Evolutionary conservation across 2,113 vertebrate genomes (phyloP).

Genomic region (Mohoua ochrocephala): DNA sequence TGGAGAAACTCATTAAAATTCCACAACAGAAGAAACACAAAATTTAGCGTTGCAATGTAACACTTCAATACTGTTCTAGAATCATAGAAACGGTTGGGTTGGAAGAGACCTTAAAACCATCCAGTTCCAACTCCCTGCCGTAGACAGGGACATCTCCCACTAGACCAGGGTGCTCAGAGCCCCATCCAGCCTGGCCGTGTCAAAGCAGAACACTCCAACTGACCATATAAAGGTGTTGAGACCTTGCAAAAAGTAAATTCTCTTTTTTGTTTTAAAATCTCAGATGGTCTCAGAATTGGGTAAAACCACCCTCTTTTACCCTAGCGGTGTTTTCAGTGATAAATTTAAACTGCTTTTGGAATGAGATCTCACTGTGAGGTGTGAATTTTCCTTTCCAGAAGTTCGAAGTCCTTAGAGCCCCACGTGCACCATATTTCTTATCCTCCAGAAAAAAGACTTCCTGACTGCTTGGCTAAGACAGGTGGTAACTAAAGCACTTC

Average conservation of each 20-base stretch:
- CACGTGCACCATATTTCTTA: rapidly evolving
- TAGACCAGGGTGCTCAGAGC: neutral
- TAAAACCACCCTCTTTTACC: rapidly evolving
- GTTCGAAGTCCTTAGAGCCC: neutral
- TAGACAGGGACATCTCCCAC: neutral
- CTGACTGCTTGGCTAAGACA: neutral
- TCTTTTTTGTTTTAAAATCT: neutral
- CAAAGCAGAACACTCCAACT: neutral
- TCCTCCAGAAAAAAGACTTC: neutral
- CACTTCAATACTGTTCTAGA: neutral
- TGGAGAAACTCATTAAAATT: neutral
- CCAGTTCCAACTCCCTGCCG: neutral
- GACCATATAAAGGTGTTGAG: neutral
- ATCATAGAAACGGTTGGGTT: neutral
- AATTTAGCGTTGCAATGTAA: neutral
- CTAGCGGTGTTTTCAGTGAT: neutral
- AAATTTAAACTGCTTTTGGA: neutral
- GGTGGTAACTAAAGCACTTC: neutral
- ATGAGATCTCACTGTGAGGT: neutral
- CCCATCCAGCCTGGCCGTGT: neutral
- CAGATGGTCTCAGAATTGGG: neutral
- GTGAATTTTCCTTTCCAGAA: neutral
- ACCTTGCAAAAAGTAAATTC: neutral
- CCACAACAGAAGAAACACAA: neutral
- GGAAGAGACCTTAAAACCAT: neutral